Evolutionary conservation across 2,113 vertebrate species (phyloP), one percentile per base, ranked within the genome.

Genomic region (Coptodon rendalli): DNA sequence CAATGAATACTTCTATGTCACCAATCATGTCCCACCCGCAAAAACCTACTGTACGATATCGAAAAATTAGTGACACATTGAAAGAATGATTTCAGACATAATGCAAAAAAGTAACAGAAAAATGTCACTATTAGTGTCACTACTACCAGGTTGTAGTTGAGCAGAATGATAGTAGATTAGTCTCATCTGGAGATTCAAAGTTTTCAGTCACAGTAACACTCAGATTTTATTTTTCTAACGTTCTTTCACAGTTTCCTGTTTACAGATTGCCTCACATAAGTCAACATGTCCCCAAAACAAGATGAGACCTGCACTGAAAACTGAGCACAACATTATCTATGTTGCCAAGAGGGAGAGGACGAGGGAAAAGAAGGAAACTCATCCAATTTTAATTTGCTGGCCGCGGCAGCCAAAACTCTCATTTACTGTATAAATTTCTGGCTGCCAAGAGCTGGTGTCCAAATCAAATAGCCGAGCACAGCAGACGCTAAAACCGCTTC

Each of bases 371-470:
- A 82, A 85, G 76, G 85, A 89, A 89, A 81, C 87, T 86, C 87
- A 88, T 94, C 92, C 88, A 92, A 92, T 93, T 86, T 93, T 91
- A 80, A 9, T 91, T 92, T 88, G 82, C 82, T 83, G 83, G 90
- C 82, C 36, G 6, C 52, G 63, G 81, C 90, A 89, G 92, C 93
- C 91, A 94, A 94, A 94, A 93, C 89, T 87, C 91, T 94, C 91
- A 93, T 95, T 94, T 95, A 93, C 91, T 93, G 89, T 91, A 86
- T 89, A 94, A 95, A 93, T 89, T 85, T 48, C 1, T 1, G 66
- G 71, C 80, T 93, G 93, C 92, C 92, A 94, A 90, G 82, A 87
- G 81, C 87, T 91, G 9, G 45, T 79, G 86, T 94, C 91, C 90
- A 94, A 93, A 94, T 95, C 91, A 87, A 93, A 93, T 85, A 93